These are phyloP conservation scores for Coleophora deauratella DNA, from an alignment of 2,888 invertebrate species.

Conservation along the genomic window DNA sequence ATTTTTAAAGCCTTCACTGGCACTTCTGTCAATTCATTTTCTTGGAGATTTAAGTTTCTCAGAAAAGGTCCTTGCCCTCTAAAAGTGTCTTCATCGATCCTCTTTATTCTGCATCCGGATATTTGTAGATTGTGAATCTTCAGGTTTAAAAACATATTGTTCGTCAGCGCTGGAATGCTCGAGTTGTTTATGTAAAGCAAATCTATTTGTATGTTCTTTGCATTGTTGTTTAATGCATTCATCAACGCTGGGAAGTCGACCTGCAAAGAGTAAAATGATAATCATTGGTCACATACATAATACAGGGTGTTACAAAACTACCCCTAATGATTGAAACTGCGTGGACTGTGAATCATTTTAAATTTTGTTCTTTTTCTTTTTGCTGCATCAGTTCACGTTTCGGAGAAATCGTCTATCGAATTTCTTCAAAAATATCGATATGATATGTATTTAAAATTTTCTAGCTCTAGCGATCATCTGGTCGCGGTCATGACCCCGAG, in stretches of 20 bases:
- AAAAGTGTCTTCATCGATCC: slow-evolving; percentile 83
- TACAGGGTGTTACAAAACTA: no score
- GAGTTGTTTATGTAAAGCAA: slow-evolving; percentile 92
- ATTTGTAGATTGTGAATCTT: slow-evolving; percentile 88
- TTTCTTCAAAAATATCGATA: no score
- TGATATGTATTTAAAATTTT: no score
- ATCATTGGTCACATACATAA: background rate
- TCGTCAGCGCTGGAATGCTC: slow-evolving; percentile 79
- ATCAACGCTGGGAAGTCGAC: slow-evolving; percentile 86
- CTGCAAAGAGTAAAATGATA: slow-evolving; percentile 33
- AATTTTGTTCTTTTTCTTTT: no score
- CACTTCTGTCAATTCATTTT: slow-evolving; percentile 85
- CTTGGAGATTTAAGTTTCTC: slow-evolving; percentile 88
- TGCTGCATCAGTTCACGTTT: no score
- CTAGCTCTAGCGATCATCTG: no score
- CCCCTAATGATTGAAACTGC: no score
- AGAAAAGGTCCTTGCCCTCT: slow-evolving; percentile 86
- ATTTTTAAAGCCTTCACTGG: slow-evolving; percentile 82
- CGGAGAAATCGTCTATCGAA: no score
- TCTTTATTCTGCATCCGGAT: slow-evolving; percentile 85
- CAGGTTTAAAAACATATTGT: slow-evolving; percentile 80
- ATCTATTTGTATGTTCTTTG: slow-evolving; percentile 81
- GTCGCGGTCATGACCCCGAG: no score
- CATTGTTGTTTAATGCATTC: slow-evolving; percentile 80
- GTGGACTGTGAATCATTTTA: no score